Base-by-base conservation (phyloP, 2,888 invertebrate genomes). In the Abrostola triplasia region DNA sequence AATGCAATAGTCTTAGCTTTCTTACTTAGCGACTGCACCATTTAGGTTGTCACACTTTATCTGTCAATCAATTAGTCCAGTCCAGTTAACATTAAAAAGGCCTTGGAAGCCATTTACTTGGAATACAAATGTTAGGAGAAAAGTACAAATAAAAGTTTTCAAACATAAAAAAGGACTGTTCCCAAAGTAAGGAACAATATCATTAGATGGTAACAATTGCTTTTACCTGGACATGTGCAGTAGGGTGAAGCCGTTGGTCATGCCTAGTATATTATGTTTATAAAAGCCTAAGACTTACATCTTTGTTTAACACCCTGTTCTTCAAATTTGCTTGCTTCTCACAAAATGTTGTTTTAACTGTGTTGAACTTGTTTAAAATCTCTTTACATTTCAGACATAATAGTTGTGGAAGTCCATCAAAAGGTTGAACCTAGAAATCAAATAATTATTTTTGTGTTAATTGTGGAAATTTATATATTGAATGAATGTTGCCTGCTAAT, bases 361-460 rank as follows among this genome's bases (percentile, higher is more conserved):
- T 59, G 58, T 81, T 70, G 73, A 85, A 88, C 13, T 89, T 81
- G 50, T 68, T 81, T 64, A 94, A 82, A 50, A 85, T 79, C 6
- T 70, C 70, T 73, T 91, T 88, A 83, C 95, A 95, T 67, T 87
- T 87, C 59, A 81, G 83, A 72, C 95, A 94, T 59, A 95, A 86
- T 24, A 95, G 76, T 73, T 94, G 94, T 42, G 95, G 91, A 5
- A 95, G 80, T 8, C 92, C 90, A 87, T 95, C 94, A 86, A 90
- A 92, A 8, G 86, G 87, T 64, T 90, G 84, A 24, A 93, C 88
- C 94, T 94, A 80, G 52, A 55, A 64, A 67, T 48, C 0, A 51
- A n/a, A 59, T 10, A 0, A 53, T 42, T 41, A 53, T 41, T 52
- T 5, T 24, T 11, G 9, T 9, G 0, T 12, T 4, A 7, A 24